A percentile compares a stretch with the other conserved stretches of the same genome.
phyloP scores from a whole-genome alignment of 2,888 invertebrate species.

The Dynastes grantii region DNA sequence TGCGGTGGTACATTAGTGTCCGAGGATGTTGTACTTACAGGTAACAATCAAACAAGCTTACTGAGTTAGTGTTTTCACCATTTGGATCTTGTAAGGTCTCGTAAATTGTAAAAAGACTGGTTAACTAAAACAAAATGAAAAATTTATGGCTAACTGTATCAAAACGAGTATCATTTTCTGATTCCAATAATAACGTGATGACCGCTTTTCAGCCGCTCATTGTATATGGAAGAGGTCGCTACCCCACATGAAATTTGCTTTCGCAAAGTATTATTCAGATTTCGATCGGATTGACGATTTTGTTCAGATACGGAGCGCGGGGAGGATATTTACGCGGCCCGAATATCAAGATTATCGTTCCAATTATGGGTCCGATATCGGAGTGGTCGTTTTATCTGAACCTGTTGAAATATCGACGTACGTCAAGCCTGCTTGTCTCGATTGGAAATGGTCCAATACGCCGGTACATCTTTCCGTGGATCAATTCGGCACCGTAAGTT shows the following conservation, averaged over 20 bases:
- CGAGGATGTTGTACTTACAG: slow-evolving; percentile 68
- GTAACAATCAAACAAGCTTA: slow-evolving; percentile 40
- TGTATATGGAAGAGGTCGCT: slow-evolving; percentile 68
- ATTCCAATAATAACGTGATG: background rate
- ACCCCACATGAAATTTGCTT: slow-evolving; percentile 64
- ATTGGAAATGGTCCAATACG: slow-evolving; percentile 65
- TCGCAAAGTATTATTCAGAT: slow-evolving; percentile 67
- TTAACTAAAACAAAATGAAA: too few species aligned
- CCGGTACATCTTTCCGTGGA: slow-evolving; percentile 56
- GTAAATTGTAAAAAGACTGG: too few species aligned
- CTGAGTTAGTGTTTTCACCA: too few species aligned
- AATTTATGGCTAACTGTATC: too few species aligned
- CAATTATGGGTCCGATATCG: slow-evolving; percentile 75
- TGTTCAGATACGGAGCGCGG: slow-evolving; percentile 66
- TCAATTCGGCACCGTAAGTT: slow-evolving; percentile 60
- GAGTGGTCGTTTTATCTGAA: slow-evolving; percentile 70
- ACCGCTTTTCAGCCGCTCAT: slow-evolving; percentile 66
- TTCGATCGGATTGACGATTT: slow-evolving; percentile 61
- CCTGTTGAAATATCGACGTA: slow-evolving; percentile 68
- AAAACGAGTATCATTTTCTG: too few species aligned
- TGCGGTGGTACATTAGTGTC: slow-evolving; percentile 75
- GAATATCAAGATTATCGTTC: slow-evolving; percentile 71
- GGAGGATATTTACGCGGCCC: slow-evolving; percentile 69
- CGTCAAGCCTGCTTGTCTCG: slow-evolving; percentile 73
- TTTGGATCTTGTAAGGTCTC: too few species aligned